Conservation (phyloP, 1,140 invertebrate species). For the Cryptotermes secundus region DNA sequence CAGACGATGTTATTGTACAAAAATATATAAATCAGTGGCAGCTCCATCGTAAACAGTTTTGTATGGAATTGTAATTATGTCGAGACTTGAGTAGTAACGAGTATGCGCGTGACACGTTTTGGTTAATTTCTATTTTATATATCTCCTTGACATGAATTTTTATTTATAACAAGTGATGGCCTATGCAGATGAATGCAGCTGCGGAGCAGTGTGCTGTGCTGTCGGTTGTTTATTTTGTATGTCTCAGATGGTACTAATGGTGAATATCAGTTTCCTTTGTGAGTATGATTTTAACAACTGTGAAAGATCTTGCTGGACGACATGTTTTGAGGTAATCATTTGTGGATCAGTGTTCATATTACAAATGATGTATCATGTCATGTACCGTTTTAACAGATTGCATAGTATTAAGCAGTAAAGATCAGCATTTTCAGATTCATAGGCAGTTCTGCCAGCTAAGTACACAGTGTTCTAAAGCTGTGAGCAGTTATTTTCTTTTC, state of each 20-base stretch:
- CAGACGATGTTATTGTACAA: neutral
- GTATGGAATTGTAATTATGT: conserved; percentile 7
- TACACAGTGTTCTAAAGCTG: neutral
- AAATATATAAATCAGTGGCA: neutral
- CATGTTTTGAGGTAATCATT: neutral
- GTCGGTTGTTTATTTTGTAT: neutral
- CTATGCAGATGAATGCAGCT: neutral
- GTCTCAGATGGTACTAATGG: neutral
- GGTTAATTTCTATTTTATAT: neutral
- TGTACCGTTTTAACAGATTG: neutral
- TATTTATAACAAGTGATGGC: neutral
- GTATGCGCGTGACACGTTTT: neutral
- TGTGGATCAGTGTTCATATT: neutral
- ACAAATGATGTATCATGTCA: too few species aligned
- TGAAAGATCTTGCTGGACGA: neutral
- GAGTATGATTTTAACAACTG: neutral
- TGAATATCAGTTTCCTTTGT: neutral
- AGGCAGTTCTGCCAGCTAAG: neutral
- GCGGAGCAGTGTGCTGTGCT: neutral
- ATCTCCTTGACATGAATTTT: neutral
- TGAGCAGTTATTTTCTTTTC: too few species aligned
- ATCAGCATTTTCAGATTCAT: neutral
- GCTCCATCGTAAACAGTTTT: neutral
- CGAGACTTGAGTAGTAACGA: neutral
- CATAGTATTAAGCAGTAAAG: neutral